Conservation (phyloP, 2,113 vertebrate genomes). For the Arvicanthis niloticus region DNA sequence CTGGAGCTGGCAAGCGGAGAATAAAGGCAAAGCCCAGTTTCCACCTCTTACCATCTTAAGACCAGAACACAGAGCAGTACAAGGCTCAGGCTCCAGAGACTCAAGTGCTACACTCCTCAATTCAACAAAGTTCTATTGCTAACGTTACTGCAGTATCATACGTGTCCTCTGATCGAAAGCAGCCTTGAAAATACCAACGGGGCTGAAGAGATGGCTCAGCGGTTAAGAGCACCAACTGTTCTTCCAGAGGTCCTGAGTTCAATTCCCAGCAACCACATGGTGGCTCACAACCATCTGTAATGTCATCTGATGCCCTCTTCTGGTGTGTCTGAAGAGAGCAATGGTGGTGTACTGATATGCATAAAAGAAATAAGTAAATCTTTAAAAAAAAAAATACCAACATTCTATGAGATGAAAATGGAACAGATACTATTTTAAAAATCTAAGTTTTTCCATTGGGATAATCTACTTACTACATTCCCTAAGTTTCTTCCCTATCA, state of each 20-base stretch:
- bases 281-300: too few relatives aligned
- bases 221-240: too few relatives aligned
- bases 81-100: background rate
- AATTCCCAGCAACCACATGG: too few relatives aligned
- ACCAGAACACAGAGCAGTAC: background rate
- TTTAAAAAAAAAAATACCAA: background rate
- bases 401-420: background rate
- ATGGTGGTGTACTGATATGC: too few relatives aligned
- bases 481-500: background rate
- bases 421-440: background rate
- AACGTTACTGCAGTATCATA: background rate
- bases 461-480: background rate
- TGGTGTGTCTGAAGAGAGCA: too few relatives aligned
- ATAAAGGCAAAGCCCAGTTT: background rate
- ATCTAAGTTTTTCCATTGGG: background rate
- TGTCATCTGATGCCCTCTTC: too few relatives aligned
- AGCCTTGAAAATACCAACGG: too few relatives aligned
- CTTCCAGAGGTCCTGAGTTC: too few relatives aligned
- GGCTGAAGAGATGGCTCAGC: too few relatives aligned
- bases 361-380: too few relatives aligned
- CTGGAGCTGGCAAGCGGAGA: background rate
- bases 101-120: background rate
- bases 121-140: background rate
- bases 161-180: background rate
- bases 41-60: background rate